Conservation (phyloP, 2,113 vertebrate genomes). For the Eira barbara region DNA sequence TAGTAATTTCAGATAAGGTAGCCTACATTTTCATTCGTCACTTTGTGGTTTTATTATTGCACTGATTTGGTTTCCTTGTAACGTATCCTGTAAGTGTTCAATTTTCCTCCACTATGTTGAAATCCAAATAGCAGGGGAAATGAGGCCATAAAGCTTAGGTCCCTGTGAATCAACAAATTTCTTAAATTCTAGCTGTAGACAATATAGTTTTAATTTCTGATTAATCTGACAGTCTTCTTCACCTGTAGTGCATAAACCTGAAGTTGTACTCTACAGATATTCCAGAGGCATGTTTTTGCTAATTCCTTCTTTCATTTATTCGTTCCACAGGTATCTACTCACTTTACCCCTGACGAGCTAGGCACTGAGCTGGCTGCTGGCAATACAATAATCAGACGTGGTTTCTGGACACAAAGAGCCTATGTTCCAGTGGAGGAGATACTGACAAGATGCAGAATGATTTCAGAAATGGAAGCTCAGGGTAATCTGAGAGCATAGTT, state of each 20-base stretch:
- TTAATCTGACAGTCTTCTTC: not conserved
- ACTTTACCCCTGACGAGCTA: not conserved
- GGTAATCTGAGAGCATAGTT: not conserved
- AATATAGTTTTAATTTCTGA: constrained; percentile 1
- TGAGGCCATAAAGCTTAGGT: not conserved
- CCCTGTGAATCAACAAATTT: not conserved
- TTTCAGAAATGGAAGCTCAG: not conserved
- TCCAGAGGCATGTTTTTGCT: not conserved
- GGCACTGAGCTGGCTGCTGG: not conserved
- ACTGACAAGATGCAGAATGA: not conserved
- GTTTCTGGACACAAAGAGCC: not conserved
- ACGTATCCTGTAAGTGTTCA: not conserved
- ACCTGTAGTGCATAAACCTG: not conserved
- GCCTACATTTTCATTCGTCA: not conserved
- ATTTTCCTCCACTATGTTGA: not conserved
- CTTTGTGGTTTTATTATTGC: not conserved
- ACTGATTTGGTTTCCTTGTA: not conserved
- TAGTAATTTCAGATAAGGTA: not conserved
- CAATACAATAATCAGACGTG: not conserved
- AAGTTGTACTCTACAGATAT: not conserved
- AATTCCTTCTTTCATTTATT: not conserved
- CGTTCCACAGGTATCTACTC: not conserved
- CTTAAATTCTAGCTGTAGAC: not conserved
- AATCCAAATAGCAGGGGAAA: not conserved
- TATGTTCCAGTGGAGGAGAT: not conserved